These are phyloP conservation scores for Pemphredon lugubris DNA, from an alignment of 2,888 invertebrate species.

Conservation along the genomic window DNA sequence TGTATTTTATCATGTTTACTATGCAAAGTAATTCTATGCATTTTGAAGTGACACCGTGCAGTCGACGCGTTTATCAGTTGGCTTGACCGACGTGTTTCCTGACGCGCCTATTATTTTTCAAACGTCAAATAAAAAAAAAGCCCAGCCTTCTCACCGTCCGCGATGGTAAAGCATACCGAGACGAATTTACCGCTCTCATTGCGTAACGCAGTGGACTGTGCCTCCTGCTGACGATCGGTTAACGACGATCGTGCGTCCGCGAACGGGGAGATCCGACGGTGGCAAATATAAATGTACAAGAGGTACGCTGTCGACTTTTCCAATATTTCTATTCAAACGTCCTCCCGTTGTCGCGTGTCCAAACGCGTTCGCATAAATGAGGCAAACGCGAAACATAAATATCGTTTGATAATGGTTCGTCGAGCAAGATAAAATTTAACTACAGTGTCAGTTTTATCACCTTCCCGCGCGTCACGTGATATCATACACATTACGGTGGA, in stretches of 20 bases:
- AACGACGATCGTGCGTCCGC: not conserved
- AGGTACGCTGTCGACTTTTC: not conserved
- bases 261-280: not conserved
- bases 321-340: not conserved
- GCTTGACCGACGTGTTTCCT: constrained; percentile 15
- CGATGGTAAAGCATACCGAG: constrained; percentile 4
- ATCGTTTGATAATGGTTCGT: no score
- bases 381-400: no score
- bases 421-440: no score
- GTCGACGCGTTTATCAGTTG: constrained; percentile 45
- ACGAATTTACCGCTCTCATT: not conserved
- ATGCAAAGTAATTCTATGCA: constrained; percentile 67
- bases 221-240: no score
- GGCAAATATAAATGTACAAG: not conserved
- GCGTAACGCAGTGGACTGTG: not conserved
- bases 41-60: constrained; percentile 50
- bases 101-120: constrained; percentile 4
- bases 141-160: not conserved
- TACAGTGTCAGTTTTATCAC: no score
- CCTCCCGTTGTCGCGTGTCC: not conserved
- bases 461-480: no score
- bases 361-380: not conserved
- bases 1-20: constrained; percentile 51
- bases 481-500: no score
- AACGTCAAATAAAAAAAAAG: constrained; percentile 15